A percentile compares a stretch with the other conserved stretches of the same genome.
Conservation (phyloP, 1,140 invertebrate species). For the Microplitis mediator region DNA sequence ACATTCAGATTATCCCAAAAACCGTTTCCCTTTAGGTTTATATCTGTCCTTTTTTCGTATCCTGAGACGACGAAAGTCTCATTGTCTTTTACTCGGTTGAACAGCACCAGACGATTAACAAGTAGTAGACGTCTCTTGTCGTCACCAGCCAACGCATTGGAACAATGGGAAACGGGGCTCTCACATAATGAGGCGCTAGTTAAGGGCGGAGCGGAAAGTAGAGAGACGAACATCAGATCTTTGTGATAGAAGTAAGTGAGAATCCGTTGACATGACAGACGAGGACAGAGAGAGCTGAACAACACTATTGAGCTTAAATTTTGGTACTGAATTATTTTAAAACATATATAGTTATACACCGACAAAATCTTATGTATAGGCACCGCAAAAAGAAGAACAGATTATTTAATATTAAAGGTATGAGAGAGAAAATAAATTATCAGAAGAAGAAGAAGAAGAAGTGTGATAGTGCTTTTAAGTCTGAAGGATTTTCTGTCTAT, state of each 20-base stretch:
- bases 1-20: slow-evolving; percentile 32
- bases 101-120: neutral
- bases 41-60: slow-evolving; percentile 12
- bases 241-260: slow-evolving; percentile 14
- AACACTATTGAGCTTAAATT: too few species aligned
- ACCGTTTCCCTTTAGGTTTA: slow-evolving; percentile 5
- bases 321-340: too few species aligned
- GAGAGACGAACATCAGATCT: neutral
- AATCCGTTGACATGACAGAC: slow-evolving; percentile 20
- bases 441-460: slow-evolving; percentile 11
- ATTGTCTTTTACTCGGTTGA: slow-evolving; percentile 35
- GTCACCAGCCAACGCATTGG: slow-evolving; percentile 6
- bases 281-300: neutral
- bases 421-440: neutral
- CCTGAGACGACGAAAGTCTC: slow-evolving; percentile 32
- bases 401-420: neutral
- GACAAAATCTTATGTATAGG: neutral
- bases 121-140: slow-evolving; percentile 1
- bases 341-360: neutral
- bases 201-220: slow-evolving; percentile 31
- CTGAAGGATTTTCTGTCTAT: slow-evolving; percentile 25
- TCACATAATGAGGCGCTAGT: slow-evolving; percentile 48
- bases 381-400: too few species aligned
- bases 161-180: slow-evolving; percentile 44
- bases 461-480: slow-evolving; percentile 21